Conservation (phyloP, 2,888 invertebrate genomes). For the Drosophila peninsularis region DNA sequence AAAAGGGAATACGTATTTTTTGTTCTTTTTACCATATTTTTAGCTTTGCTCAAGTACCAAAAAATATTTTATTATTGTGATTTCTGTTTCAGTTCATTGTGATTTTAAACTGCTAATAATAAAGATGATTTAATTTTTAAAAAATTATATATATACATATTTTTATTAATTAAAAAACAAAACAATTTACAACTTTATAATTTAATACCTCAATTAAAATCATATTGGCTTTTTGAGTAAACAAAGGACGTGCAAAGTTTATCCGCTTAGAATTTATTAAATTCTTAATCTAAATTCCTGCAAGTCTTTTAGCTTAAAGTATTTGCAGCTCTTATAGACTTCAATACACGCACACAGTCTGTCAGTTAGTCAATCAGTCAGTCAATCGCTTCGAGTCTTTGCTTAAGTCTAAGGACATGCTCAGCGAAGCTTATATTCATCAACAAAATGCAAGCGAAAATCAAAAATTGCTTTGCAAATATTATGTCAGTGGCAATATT, state of each 20-base stretch:
- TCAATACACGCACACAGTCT: background rate
- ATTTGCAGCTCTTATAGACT: background rate
- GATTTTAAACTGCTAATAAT: too few relatives aligned
- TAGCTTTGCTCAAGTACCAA: too few relatives aligned
- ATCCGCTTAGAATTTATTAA: background rate
- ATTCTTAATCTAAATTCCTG: background rate
- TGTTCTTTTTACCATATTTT: too few relatives aligned
- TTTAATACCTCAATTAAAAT: background rate
- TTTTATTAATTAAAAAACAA: background rate
- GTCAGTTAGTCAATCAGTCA: conserved; percentile 10
- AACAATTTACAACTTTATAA: background rate
- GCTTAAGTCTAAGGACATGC: conserved; percentile 26
- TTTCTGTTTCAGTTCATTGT: too few relatives aligned
- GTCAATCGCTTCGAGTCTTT: conserved; percentile 37
- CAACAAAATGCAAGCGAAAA: conserved; percentile 59
- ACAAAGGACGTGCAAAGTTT: background rate
- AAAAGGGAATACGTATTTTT: too few relatives aligned
- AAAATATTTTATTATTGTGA: too few relatives aligned
- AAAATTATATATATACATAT: too few relatives aligned
- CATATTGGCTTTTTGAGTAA: background rate
- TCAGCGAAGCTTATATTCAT: conserved; percentile 47
- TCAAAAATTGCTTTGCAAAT: conserved; percentile 59
- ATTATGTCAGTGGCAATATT: conserved; percentile 69
- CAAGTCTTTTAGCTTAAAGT: background rate
- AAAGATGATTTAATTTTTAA: too few relatives aligned